Conservation (phyloP, 2,888 invertebrate genomes). For the Ectropis crepuscularia region DNA sequence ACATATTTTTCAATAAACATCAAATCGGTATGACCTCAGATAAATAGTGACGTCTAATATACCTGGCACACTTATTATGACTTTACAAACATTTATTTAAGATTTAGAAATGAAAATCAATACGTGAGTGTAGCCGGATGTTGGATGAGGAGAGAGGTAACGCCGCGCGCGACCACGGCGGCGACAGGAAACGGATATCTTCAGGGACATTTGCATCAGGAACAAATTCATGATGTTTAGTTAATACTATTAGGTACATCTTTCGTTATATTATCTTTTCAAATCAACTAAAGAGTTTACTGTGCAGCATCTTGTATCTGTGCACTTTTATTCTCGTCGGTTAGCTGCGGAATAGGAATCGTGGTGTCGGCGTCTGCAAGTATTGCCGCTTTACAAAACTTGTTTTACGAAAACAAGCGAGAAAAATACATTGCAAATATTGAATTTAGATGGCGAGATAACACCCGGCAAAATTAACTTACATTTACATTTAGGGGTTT, state of each 20-base stretch:
- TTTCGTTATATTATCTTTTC: neutral
- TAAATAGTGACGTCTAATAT: conserved; percentile 49
- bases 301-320: too few relatives aligned
- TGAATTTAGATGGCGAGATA: conserved; percentile 27
- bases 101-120: conserved; percentile 60
- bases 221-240: conserved; percentile 13
- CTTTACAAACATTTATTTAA: conserved; percentile 63
- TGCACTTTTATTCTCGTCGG: too few relatives aligned
- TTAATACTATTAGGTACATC: conserved; percentile 13
- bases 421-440: neutral
- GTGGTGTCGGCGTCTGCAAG: too few relatives aligned
- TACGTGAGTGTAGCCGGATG: conserved; percentile 41
- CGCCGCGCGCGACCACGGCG: neutral
- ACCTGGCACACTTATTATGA: conserved; percentile 65
- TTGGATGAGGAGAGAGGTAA: neutral
- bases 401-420: neutral
- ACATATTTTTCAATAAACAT: conserved; percentile 53
- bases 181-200: neutral
- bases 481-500: conserved; percentile 73
- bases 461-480: conserved; percentile 61
- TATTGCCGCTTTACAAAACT: neutral
- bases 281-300: conserved; percentile 9
- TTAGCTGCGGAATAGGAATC: too few relatives aligned
- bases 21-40: conserved; percentile 52
- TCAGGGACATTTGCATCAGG: conserved; percentile 7